Percentiles rank a stretch among this genome's conserved stretches.
Conservation (phyloP, 2,113 vertebrate genomes). For the Alexandromys fortis region DNA sequence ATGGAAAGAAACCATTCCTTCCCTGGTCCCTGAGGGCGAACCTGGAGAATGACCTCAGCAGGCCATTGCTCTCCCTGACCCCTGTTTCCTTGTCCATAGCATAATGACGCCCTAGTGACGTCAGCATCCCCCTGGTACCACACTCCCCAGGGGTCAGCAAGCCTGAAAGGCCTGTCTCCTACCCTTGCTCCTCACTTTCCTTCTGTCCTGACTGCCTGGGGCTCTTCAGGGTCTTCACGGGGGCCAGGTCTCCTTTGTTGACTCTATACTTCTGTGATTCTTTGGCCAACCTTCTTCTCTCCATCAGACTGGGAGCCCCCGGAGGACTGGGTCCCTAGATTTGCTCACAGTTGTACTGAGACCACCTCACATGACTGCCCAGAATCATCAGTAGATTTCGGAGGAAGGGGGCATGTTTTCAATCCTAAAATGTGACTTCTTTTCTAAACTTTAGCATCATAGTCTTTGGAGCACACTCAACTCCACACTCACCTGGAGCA, state of each 20-base stretch:
- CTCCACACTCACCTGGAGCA: too few species aligned
- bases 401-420: not conserved
- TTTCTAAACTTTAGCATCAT: not conserved
- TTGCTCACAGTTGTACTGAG: rapidly evolving
- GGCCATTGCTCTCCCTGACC: not conserved
- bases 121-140: rapidly evolving
- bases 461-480: too few species aligned
- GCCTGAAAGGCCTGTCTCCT: not conserved
- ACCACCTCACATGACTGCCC: rapidly evolving
- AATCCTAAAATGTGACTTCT: not conserved
- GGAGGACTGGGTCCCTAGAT: rapidly evolving
- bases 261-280: not conserved
- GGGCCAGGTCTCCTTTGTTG: not conserved
- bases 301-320: rapidly evolving
- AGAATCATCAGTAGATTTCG: too few species aligned
- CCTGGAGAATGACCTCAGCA: not conserved
- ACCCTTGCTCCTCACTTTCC: rapidly evolving
- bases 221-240: too few species aligned
- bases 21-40: not conserved
- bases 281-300: not conserved
- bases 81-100: not conserved
- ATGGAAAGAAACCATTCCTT: not conserved
- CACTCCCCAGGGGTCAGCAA: not conserved
- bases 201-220: not conserved
- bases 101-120: rapidly evolving